Conservation (phyloP, 1,140 invertebrate species). For the Diachasmimorpha longicaudata region DNA sequence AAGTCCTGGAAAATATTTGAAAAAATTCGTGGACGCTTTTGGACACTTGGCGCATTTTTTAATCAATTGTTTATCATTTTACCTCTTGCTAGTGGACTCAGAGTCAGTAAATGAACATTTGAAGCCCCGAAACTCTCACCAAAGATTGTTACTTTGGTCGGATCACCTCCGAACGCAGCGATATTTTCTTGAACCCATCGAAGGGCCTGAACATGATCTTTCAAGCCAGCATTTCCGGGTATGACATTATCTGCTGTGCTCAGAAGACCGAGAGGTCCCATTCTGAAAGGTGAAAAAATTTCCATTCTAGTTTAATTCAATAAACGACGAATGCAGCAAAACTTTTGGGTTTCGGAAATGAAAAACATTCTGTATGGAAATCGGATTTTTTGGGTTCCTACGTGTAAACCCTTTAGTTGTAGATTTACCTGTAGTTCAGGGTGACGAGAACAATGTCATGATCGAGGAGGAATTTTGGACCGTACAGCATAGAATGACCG, state of each 20-base stretch:
- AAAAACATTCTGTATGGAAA: no score
- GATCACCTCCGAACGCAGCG: slow-evolving; percentile 70
- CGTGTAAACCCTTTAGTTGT: not conserved
- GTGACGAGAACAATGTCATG: slow-evolving; percentile 78
- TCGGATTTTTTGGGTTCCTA: not conserved
- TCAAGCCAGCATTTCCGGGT: slow-evolving; percentile 76
- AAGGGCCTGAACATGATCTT: slow-evolving; percentile 75
- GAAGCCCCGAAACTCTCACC: slow-evolving; percentile 76
- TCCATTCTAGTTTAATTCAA: no score
- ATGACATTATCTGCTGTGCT: slow-evolving; percentile 66
- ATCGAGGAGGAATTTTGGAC: slow-evolving; percentile 76
- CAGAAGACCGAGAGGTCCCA: slow-evolving; percentile 74
- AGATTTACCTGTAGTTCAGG: slow-evolving; percentile 75
- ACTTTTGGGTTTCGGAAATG: no score
- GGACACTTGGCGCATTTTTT: no score
- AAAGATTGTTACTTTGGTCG: slow-evolving; percentile 71
- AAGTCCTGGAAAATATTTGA: slow-evolving; percentile 60
- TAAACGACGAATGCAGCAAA: no score
- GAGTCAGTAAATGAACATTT: slow-evolving; percentile 72
- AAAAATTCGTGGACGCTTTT: no score
- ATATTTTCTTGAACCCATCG: slow-evolving; percentile 3
- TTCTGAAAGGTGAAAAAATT: slow-evolving; percentile 48
- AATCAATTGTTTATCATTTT: no score
- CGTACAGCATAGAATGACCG: slow-evolving; percentile 70
- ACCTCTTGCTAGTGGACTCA: slow-evolving; percentile 72